Evolutionary conservation across 92 coral and sea anemone genomes (phyloP), one percentile per base, ranked within the genome.

Genomic region (Isaurus tuberculatus): DNA sequence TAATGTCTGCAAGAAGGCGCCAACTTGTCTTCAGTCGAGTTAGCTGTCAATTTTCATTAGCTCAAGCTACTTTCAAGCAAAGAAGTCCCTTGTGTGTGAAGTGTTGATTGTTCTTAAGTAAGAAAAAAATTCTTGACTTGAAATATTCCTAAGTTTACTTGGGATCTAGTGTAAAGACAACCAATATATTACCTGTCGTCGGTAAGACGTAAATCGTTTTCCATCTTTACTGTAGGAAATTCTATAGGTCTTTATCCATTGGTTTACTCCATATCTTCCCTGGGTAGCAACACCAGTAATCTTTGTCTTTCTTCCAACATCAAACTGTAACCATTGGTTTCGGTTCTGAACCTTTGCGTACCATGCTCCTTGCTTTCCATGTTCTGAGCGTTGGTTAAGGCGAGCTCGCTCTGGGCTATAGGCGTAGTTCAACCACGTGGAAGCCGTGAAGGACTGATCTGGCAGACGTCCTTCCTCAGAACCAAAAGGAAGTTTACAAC

Each of bases 371-470:
- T 84, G 74, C 33, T 90, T 90, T 1, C 94, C 88, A 60, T 86
- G 90, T 10, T 70, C 87, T 15, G 84, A 71, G 5, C 86, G 88
- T 69, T 80, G 84, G 79, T 93, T 93, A 0, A 93, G 82, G 40
- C 92, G 87, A 16, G 94, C 97, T 11, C 97, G 86, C 33, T 93
- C 97, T 43, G 97, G 94, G 27, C 97, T 94, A 44, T 91, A 86
- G 72, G 85, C 85, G 79, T 91, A 86, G 86, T 88, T 86, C 44
- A 65, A 86, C 27, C 79, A 79, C 0, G 92, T 72, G 73, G 92
- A 91, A 23, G 97, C 91, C 2, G 83, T 84, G 28, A 91, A 69
- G 84, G 81, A 28, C 49, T 20, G 0, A 64, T 74, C 80, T n/a
- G 80, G 80, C n/a, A 74, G 66, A 23, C 80, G 80, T 28, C 66